Evolutionary conservation across 2,888 invertebrate species (phyloP).

Genomic region (Listrodromus nycthemerus): DNA sequence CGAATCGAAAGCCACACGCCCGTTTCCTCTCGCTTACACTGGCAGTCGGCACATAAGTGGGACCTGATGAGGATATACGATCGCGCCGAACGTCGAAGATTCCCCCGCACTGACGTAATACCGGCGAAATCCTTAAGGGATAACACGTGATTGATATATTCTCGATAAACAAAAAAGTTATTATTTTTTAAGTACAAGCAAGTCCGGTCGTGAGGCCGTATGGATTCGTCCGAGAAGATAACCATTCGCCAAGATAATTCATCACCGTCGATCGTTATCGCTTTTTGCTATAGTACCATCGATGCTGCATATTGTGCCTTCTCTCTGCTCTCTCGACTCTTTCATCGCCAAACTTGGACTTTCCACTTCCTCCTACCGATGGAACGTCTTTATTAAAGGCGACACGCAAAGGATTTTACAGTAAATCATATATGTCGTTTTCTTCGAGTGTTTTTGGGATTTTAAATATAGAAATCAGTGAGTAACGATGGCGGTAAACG

Average conservation of each 20-base stretch:
- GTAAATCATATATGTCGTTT: neutral
- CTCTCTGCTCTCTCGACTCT: neutral
- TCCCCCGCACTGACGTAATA: neutral
- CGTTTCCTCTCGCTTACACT: constrained; percentile 26
- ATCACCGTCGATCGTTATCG: constrained; percentile 64
- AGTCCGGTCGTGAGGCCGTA: constrained; percentile 46
- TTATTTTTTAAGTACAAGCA: neutral
- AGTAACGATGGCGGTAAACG: constrained; percentile 51
- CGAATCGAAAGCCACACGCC: constrained; percentile 40
- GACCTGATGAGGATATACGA: constrained; percentile 68
- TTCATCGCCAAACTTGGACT: neutral
- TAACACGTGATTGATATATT: constrained; percentile 7
- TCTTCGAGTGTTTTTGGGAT: neutral
- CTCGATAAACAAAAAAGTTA: neutral
- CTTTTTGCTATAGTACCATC: constrained; percentile 58
- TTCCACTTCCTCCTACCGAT: neutral
- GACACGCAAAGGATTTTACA: constrained; percentile 2
- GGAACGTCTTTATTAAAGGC: constrained; percentile 37
- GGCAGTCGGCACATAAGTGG: constrained; percentile 44
- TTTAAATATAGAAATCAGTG: constrained; percentile 17
- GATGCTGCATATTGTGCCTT: constrained; percentile 30
- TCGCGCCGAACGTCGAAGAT: constrained; percentile 58
- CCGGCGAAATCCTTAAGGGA: constrained; percentile 40
- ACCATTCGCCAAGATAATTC: constrained; percentile 55
- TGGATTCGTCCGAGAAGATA: constrained; percentile 50